phyloP scores from a whole-genome alignment of 2,797 vertebrate species.

The Megalops cyprinoides region DNA sequence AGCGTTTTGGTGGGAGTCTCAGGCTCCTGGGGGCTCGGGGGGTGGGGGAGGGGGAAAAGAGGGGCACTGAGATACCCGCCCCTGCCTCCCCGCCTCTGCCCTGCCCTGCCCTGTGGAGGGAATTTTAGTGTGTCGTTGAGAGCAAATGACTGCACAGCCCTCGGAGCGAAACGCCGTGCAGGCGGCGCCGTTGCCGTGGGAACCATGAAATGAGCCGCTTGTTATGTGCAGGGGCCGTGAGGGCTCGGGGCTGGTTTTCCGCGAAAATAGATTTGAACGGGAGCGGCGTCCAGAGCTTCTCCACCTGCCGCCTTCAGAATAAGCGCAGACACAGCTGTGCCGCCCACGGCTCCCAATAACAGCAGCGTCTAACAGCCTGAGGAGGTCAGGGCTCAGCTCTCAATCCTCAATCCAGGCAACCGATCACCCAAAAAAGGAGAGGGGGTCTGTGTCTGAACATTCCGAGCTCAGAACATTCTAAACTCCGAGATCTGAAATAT shows the following conservation, averaged over 20 bases:
- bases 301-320: background rate
- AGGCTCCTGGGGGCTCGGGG: too few species aligned
- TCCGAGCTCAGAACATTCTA: background rate
- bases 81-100: too few species aligned
- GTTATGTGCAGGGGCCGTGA: background rate
- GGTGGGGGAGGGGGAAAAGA: too few species aligned
- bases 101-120: too few species aligned
- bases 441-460: constrained; percentile 5
- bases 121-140: too few species aligned
- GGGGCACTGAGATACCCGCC: too few species aligned
- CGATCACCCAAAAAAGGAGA: background rate
- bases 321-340: background rate
- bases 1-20: background rate
- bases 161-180: background rate
- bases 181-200: constrained; percentile 26
- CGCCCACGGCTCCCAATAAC: background rate
- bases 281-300: background rate
- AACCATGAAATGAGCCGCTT: constrained; percentile 8
- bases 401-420: background rate
- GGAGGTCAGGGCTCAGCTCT: background rate
- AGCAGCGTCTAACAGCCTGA: background rate
- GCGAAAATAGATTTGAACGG: constrained; percentile 23
- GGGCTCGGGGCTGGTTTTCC: constrained; percentile 21
- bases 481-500: background rate
- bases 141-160: background rate